Base-by-base conservation (phyloP, 1,140 invertebrate species). In the Heliconius eleuchia region DNA sequence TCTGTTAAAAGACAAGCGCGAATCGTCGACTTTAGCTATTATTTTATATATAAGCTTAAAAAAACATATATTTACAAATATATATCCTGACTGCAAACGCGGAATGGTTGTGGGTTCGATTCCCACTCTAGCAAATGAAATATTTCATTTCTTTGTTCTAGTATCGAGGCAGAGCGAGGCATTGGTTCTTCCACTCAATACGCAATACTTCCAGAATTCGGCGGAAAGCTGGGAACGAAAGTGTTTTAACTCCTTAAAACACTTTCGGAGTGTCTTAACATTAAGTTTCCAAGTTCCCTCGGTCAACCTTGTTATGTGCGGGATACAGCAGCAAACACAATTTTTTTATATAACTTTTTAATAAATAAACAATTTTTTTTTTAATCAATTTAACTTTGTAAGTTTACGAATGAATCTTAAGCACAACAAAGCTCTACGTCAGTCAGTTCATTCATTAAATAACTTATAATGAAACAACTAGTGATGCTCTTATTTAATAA, bases 361-460 rank as follows among this genome's bases (percentile, higher is more conserved):
- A 37, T 37, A 37, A 37, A 37, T 37, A 37, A 37, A 37, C 6
- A 37, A 0, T 0, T 34, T 34, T 34, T 34, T 34, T 34, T 34
- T 34, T 7, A 34, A 34, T 37, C 34, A 37, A 0, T 46, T 46
- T 1, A 46, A 46, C 0, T 13, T 1, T 13, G 4, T 23, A 23
- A 46, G 11, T 13, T 46, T 46, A 46, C 11, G 42, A 46, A 46
- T 46, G 0, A 16, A 46, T 46, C 4, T 46, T 4, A 46, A 46
- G 4, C 60, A 27, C 60, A 30, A 27, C n/a, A 57, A 57, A 57
- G 19, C n/a, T 57, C 19, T 19, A 57, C n/a, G 11, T n/a, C 23
- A 16, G 9, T 13, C 60, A 30, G 55, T 66, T 66, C 60, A 66
- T 66, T 66, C 60, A 66, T 66, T 66, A 66, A 66, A 66, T 16